These are phyloP conservation scores for Vimba vimba DNA, from an alignment of 2,113 vertebrate species.

Conservation along the genomic window DNA sequence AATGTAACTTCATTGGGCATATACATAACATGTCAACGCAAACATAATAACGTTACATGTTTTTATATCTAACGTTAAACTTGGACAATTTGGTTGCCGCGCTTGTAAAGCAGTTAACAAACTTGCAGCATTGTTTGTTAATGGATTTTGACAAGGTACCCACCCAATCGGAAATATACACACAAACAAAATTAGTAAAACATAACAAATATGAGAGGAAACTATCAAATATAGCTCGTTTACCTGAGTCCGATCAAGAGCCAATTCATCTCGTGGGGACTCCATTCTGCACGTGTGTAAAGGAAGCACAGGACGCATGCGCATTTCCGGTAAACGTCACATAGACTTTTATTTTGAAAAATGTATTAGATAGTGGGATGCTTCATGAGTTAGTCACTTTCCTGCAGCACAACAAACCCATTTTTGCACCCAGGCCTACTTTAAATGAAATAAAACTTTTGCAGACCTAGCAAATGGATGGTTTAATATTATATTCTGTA, in stretches of 20 bases:
- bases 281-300: slow-evolving; percentile 48
- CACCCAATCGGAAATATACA: not conserved
- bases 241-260: slow-evolving; percentile 32
- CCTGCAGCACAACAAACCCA: not conserved
- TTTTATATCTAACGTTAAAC: not conserved
- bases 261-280: not conserved
- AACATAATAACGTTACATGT: not conserved
- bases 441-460: not conserved
- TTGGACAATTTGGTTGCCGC: not conserved
- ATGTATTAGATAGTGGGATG: not conserved
- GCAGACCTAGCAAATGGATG: not conserved
- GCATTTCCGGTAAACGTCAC: not conserved
- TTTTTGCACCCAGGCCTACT: not conserved
- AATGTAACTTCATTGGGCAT: not conserved
- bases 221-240: not conserved
- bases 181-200: not conserved
- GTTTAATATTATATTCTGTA: not conserved
- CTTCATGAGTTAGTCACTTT: not conserved
- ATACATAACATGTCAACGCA: too few relatives aligned
- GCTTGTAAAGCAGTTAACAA: not conserved
- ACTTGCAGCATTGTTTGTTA: not conserved
- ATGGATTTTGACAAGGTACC: not conserved
- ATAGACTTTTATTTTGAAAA: slow-evolving; percentile 22
- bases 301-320: slow-evolving; percentile 9
- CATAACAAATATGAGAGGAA: too few relatives aligned